Conservation (phyloP, 2,113 vertebrate genomes). For the Menidia beryllina region DNA sequence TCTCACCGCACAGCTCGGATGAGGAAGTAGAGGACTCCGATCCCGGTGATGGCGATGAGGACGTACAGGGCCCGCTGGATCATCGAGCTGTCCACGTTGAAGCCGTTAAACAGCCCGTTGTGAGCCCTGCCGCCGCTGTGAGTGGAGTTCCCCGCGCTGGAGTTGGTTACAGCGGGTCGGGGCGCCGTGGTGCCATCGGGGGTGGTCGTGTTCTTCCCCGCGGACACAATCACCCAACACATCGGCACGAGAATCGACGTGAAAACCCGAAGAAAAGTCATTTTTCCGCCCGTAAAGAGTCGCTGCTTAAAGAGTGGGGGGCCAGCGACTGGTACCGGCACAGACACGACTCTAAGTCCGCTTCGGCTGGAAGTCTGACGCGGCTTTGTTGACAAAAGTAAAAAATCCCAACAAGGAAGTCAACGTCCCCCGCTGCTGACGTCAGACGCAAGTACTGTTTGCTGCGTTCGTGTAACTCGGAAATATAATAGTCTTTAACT, state of each 20-base stretch:
- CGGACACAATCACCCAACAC: slow-evolving; percentile 20
- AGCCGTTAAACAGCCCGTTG: accelerated
- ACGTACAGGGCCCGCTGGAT: slow-evolving; percentile 72
- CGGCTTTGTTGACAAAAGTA: slow-evolving; percentile 53
- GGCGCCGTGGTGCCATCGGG: not conserved
- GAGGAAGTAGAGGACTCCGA: slow-evolving; percentile 72
- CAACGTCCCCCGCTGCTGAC: slow-evolving; percentile 24
- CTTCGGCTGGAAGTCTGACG: not conserved
- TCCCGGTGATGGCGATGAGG: slow-evolving; percentile 60
- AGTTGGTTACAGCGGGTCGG: not conserved
- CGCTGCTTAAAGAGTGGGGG: accelerated
- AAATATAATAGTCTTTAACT: not conserved
- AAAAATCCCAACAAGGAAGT: slow-evolving; percentile 54
- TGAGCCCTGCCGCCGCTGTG: not conserved
- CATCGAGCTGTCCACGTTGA: slow-evolving; percentile 55
- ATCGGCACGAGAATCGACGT: slow-evolving; percentile 8
- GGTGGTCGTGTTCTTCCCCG: accelerated
- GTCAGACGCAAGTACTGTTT: slow-evolving; percentile 4
- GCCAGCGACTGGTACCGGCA: too few species aligned
- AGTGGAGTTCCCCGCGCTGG: slow-evolving; percentile 4
- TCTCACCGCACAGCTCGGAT: slow-evolving; percentile 72
- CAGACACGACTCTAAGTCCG: too few species aligned
- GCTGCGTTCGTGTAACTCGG: not conserved
- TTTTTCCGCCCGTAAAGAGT: not conserved
- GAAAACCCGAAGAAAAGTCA: slow-evolving; percentile 39